Percentiles rank a stretch among this genome's conserved stretches.
Evolutionary conservation across 2,113 vertebrate genomes (phyloP).

Genomic region (Uria aalge): DNA sequence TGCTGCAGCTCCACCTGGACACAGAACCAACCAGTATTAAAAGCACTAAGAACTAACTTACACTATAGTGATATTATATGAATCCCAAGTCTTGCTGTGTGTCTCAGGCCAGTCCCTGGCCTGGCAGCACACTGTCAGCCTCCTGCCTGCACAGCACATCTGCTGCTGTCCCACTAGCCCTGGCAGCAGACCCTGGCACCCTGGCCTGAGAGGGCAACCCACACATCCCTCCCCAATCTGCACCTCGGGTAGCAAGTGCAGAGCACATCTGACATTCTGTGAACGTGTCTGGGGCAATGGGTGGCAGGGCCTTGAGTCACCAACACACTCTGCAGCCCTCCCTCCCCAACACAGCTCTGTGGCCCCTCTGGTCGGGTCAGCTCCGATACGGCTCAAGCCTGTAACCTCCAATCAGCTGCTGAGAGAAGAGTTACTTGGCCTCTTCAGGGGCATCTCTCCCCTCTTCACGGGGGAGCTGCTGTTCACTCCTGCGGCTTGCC

Average conservation of each 20-base stretch:
- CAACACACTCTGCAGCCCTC: fast-evolving
- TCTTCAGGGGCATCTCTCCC: no score
- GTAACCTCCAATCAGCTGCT: not conserved
- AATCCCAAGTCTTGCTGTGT: fast-evolving
- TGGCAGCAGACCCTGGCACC: no score
- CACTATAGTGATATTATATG: fast-evolving
- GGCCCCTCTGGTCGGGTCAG: fast-evolving
- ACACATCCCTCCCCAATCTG: no score
- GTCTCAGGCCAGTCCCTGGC: fast-evolving
- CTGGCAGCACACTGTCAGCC: not conserved
- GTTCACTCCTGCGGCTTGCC: no score
- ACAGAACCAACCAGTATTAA: not conserved
- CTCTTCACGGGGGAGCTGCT: fast-evolving
- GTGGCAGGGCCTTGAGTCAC: not conserved
- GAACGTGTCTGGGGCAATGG: fast-evolving
- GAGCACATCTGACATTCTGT: fast-evolving
- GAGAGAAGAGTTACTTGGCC: not conserved
- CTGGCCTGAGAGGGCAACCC: not conserved
- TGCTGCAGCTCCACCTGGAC: not conserved
- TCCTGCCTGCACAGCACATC: not conserved
- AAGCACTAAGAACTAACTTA: not conserved
- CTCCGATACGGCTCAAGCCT: not conserved
- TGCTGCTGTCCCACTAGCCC: fast-evolving
- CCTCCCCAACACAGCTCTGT: not conserved
- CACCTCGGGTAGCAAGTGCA: fast-evolving